Evolutionary conservation across 2,888 invertebrate genomes (phyloP).

Genomic region (Apoda limacodes): DNA sequence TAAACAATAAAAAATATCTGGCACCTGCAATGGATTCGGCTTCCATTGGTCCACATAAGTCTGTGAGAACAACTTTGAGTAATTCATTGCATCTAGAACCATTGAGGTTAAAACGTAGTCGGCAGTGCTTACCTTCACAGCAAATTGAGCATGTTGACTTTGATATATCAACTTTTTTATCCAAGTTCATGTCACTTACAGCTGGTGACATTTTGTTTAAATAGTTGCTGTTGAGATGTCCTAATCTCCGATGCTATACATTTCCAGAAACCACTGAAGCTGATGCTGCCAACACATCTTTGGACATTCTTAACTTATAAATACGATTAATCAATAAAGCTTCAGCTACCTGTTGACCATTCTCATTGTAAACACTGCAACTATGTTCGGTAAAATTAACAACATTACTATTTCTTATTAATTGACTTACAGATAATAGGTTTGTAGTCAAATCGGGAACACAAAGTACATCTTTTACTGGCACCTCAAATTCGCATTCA

Average conservation of each 20-base stretch:
- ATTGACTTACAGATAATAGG: too few species aligned
- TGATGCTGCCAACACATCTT: constrained; percentile 12
- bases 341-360: constrained; percentile 6
- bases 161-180: constrained; percentile 10
- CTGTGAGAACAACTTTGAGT: constrained; percentile 13
- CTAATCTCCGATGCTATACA: constrained; percentile 18
- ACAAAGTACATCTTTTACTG: constrained; percentile 10
- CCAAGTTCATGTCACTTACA: constrained; percentile 13
- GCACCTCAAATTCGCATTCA: constrained; percentile 5
- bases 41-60: constrained; percentile 17
- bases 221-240: constrained; percentile 14
- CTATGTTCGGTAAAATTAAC: constrained; percentile 7
- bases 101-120: constrained; percentile 22
- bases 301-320: constrained; percentile 10
- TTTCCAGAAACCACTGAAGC: constrained; percentile 8
- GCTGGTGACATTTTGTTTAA: constrained; percentile 15
- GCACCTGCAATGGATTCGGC: constrained; percentile 13
- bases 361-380: constrained; percentile 9
- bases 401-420: constrained; percentile 10
- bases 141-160: constrained; percentile 15
- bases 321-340: constrained; percentile 7
- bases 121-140: constrained; percentile 24
- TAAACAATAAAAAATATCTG: constrained; percentile 25
- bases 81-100: constrained; percentile 16
- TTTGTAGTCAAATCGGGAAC: constrained; percentile 10